A percentile compares a stretch with the other conserved stretches of the same genome.
These are phyloP conservation scores for Hylomyscus alleni DNA, from an alignment of 2,797 vertebrate species.

Conservation along the genomic window DNA sequence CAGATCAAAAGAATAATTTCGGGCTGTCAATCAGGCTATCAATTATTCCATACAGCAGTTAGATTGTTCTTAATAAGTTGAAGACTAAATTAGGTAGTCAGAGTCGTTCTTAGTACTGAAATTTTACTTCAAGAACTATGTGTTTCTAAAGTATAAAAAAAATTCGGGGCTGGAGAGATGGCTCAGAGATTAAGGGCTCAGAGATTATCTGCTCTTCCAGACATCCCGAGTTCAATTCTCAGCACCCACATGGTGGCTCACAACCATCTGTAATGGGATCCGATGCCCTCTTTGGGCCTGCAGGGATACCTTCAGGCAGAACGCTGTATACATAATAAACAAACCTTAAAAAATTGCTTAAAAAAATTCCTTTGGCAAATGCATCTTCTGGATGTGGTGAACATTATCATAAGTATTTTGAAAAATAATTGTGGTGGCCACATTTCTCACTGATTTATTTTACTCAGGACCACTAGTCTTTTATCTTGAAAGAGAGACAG, in stretches of 20 bases:
- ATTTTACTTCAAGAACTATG: constrained; percentile 14
- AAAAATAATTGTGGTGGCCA: constrained; percentile 47
- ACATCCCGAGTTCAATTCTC: background rate
- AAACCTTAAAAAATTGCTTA: background rate
- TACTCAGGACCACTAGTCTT: constrained; percentile 29
- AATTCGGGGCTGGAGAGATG: background rate
- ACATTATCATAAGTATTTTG: background rate
- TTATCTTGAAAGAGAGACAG: background rate
- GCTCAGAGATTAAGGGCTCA: background rate
- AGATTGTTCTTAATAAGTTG: constrained; percentile 43
- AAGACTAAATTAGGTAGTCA: background rate
- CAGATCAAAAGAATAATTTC: constrained; percentile 43
- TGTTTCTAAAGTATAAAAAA: background rate
- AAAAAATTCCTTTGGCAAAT: constrained; percentile 26
- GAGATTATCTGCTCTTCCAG: background rate
- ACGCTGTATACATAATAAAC: background rate
- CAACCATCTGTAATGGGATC: background rate
- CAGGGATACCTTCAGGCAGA: background rate
- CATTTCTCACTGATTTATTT: constrained; percentile 59
- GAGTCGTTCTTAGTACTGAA: background rate
- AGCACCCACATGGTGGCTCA: background rate
- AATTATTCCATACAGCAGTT: background rate
- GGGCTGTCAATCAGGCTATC: constrained; percentile 27
- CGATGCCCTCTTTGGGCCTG: background rate
- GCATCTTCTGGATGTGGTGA: background rate